Conservation (phyloP, 2,888 invertebrate genomes). For the Drosophila picticornis region DNA sequence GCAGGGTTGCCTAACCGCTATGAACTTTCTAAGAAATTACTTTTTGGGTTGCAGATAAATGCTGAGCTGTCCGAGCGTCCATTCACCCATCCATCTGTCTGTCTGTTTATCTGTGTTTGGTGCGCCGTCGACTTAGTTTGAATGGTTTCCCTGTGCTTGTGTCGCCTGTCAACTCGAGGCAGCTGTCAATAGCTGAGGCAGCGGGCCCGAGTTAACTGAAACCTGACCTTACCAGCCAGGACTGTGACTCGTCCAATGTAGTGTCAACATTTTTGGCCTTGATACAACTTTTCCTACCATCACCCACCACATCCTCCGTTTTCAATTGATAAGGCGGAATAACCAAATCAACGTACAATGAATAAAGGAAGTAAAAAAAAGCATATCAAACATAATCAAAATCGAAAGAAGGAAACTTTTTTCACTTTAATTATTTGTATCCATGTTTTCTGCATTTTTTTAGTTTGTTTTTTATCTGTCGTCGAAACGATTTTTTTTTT, state of each 20-base stretch:
- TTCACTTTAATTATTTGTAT: conserved; percentile 48
- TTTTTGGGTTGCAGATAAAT: conserved; percentile 67
- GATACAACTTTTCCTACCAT: conserved; percentile 34
- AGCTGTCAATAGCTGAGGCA: conserved; percentile 49
- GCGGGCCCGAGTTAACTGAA: conserved; percentile 17
- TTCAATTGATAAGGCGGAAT: conserved; percentile 39
- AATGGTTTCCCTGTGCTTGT: conserved; percentile 11
- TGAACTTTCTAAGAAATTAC: conserved; percentile 75
- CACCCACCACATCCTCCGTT: neutral
- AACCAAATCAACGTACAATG: conserved; percentile 52
- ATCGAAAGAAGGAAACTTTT: conserved; percentile 38
- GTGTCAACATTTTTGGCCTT: conserved; percentile 66
- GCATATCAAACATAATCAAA: conserved; percentile 39
- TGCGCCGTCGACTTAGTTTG: conserved; percentile 6
- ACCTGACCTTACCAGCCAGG: conserved; percentile 42
- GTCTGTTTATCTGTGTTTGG: conserved; percentile 4
- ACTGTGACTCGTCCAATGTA: conserved; percentile 30
- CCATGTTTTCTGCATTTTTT: conserved; percentile 12
- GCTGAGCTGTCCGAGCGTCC: conserved; percentile 16
- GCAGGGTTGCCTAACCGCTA: conserved; percentile 34
- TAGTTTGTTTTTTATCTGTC: conserved; percentile 16
- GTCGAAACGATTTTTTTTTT: conserved; percentile 15
- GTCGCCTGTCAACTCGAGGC: conserved; percentile 51
- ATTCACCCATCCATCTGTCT: neutral
- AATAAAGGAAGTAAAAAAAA: conserved; percentile 45